Evolutionary conservation across 2,797 vertebrate species (phyloP), one percentile per base, ranked within the genome.

Genomic region (Naso thynnoides): DNA sequence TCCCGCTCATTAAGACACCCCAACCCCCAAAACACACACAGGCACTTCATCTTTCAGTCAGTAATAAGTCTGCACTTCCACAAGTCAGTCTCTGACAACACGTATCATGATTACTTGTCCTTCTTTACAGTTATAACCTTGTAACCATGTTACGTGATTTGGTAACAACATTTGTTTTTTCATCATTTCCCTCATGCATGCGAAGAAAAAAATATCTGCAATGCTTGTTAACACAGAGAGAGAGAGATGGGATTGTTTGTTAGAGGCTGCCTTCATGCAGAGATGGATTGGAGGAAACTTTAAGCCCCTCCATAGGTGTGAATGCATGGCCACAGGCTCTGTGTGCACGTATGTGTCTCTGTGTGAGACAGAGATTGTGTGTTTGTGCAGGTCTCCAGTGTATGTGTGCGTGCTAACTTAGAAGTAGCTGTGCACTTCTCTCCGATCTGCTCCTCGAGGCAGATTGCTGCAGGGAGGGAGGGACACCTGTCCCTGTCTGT

Each of bases 401-500:
- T 64, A 47, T 26, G 57, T 53, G 50, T 70, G 70, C 33, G 38
- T 63, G 65, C 47, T 72, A 31, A 77, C 60, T 72, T 52, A 55
- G 62, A 44, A 49, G 68, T 44, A 29, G 60, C 50, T 33, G 54
- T 44, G 47, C 36, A 33, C 56, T 31, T 39, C 47, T 62, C 53
- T 45, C 59, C 73, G 74, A 70, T 76, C 15, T 58, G 54, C 64
- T 65, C 57, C 75, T 72, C 47, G 66, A 73, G 72, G 71, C 66
- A 38, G 53, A 52, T 58, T 56, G 54, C 70, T 50, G 47, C 1
- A 16, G 58, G 73, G 73, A 36, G 71, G 65, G 67, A 55, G 50
- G 80, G 67, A 79, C 92, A 93, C 91, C 88, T 92, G 91, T 85
- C 82, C 71, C 82, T 66, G 82, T 90, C 90, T 52, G 82, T 94